Conservation (phyloP, 1,140 invertebrate species). For the Aphis gossypii region DNA sequence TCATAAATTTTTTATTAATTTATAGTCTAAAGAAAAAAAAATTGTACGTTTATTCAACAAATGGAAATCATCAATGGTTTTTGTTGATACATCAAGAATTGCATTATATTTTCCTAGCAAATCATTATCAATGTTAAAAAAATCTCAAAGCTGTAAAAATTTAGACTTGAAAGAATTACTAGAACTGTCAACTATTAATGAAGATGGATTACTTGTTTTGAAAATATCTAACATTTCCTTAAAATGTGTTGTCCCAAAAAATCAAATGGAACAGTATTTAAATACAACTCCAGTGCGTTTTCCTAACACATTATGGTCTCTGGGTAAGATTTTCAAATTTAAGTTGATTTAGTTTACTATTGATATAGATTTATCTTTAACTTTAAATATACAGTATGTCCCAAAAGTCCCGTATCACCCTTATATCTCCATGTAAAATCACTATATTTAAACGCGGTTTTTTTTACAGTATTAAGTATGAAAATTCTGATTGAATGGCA, state of each 20-base stretch:
- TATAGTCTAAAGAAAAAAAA: constrained; percentile 41
- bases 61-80: constrained; percentile 49
- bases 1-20: neutral
- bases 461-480: too few relatives aligned
- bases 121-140: constrained; percentile 53
- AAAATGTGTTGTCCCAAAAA: constrained; percentile 41
- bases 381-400: too few relatives aligned
- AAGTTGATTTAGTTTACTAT: neutral
- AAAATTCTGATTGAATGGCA: too few relatives aligned
- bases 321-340: neutral
- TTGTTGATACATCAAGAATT: constrained; percentile 48
- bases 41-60: constrained; percentile 45
- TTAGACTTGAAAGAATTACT: constrained; percentile 11
- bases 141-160: neutral
- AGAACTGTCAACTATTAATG: constrained; percentile 20
- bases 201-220: constrained; percentile 36
- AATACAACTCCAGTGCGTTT: constrained; percentile 26
- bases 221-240: constrained; percentile 47
- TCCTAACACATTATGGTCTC: constrained; percentile 43
- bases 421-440: too few relatives aligned
- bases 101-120: constrained; percentile 51
- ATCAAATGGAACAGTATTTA: constrained; percentile 53
- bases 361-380: neutral
- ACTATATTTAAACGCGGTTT: too few relatives aligned
- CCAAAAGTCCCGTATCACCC: too few relatives aligned